Base-by-base conservation (phyloP, 2,888 invertebrate species). In the Acleris laterana region DNA sequence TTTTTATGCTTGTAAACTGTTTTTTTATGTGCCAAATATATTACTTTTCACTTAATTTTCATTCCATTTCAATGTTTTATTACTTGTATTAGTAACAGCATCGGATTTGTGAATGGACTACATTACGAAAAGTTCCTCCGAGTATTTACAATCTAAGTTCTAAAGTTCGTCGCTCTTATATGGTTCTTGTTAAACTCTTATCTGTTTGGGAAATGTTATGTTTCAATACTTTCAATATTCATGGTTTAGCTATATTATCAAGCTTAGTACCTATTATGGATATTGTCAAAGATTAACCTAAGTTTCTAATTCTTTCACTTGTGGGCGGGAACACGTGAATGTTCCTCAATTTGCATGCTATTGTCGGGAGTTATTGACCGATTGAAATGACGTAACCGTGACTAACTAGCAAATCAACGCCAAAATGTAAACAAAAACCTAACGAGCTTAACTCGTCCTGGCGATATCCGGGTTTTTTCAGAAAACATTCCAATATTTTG, bases 371-470 rank as follows among this genome's bases (percentile, higher is more conserved):
- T 64, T 46, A 57, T 57, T 62, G 66, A 62, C 66, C 66, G 61
- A 5, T 32, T 44, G 28, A 55, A 52, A 38, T 62, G 62, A 62
- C 61, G 61, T 57, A 57, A 65, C 56, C 56, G 61, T 57, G 52
- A 61, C 51, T 38, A 25, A 51, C 48, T 19, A 59, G 57, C 51
- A 32, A 61, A 61, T 65, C 46, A 25, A 6, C 44, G 61, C 5
- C 51, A 38, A 52, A 49, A 62, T 52, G 62, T 66, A 66, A 66
- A 66, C 66, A 66, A 66, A 66, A 61, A 61, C 50, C 20, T 46
- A 48, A 65, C 28, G 44, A 55, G 20, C 2, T 17, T 22, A 42
- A 42, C 20, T 19, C 19, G 51, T 42, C 42, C 59, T 22, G 44
- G 56, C 38, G 42, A 20, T 19, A 59, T 65, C 65, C 64, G 49